Evolutionary conservation across 1,140 invertebrate species (phyloP).

Genomic region (Hetaerina americana): DNA sequence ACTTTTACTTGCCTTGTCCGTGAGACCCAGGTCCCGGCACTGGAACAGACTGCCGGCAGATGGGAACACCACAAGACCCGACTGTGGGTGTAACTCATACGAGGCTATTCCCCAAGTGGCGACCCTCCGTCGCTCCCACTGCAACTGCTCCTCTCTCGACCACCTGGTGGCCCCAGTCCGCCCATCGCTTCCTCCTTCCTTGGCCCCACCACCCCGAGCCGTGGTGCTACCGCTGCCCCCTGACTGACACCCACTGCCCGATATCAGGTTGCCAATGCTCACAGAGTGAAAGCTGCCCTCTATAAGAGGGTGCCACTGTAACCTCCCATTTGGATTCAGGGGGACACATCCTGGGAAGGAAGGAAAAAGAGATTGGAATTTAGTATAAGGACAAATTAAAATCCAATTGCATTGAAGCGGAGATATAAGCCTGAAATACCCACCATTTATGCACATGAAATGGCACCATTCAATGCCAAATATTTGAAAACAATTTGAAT

Average conservation of each 20-base stretch:
- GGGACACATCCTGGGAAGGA: not conserved
- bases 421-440: conserved; percentile 13
- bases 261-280: conserved; percentile 19
- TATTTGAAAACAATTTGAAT: too few species aligned
- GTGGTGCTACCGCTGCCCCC: not conserved
- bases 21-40: conserved; percentile 53
- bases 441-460: too few species aligned
- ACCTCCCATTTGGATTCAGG: conserved; percentile 20
- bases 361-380: not conserved
- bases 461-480: too few species aligned
- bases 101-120: conserved; percentile 88
- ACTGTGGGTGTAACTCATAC: conserved; percentile 70
- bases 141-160: conserved; percentile 74
- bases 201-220: not conserved
- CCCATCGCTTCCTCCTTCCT: not conserved
- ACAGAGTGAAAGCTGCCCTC: conserved; percentile 57
- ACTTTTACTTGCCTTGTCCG: conserved; percentile 17
- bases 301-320: conserved; percentile 57
- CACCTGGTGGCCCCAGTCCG: conserved; percentile 34
- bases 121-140: conserved; percentile 80
- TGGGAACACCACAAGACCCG: conserved; percentile 80
- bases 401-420: conserved; percentile 12
- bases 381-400: conserved; percentile 5
- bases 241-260: not conserved
- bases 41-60: conserved; percentile 72